Evolutionary conservation across 2,888 invertebrate species (phyloP).

Genomic region (Tiphia femorata): DNA sequence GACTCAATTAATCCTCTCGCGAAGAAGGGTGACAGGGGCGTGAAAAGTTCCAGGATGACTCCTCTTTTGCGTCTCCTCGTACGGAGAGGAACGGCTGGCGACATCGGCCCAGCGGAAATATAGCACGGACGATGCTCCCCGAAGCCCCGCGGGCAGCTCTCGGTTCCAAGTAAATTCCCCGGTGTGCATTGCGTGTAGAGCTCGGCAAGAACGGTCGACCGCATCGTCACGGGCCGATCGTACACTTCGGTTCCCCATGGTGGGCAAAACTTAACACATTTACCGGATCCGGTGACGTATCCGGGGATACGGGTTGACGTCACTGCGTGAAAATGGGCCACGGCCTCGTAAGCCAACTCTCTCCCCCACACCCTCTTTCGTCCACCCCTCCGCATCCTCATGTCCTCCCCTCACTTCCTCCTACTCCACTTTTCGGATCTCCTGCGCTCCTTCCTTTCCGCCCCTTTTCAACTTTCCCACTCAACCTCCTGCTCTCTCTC

Average conservation of each 20-base stretch:
- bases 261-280: slow-evolving; percentile 47
- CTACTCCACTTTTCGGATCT: slow-evolving; percentile 14
- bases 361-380: not conserved
- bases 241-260: slow-evolving; percentile 35
- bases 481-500: slow-evolving; percentile 6
- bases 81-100: no score
- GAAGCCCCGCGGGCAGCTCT: no score
- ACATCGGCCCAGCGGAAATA: no score
- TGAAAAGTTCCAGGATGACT: no score
- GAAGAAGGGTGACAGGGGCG: no score
- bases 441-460: slow-evolving; percentile 12
- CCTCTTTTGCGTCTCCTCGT: no score
- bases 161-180: slow-evolving; percentile 11
- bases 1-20: no score
- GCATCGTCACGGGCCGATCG: slow-evolving; percentile 26
- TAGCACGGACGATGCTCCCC: no score
- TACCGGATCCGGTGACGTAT: slow-evolving; percentile 50
- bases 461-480: not conserved
- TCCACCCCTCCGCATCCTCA: not conserved
- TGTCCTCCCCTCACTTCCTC: not conserved
- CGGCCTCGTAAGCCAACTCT: slow-evolving; percentile 47
- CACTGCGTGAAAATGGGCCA: slow-evolving; percentile 59
- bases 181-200: slow-evolving; percentile 2
- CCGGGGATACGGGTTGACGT: slow-evolving; percentile 51
- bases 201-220: slow-evolving; percentile 4